Conservation (phyloP, 2,113 vertebrate species). For the Erpornis zantholeuca region DNA sequence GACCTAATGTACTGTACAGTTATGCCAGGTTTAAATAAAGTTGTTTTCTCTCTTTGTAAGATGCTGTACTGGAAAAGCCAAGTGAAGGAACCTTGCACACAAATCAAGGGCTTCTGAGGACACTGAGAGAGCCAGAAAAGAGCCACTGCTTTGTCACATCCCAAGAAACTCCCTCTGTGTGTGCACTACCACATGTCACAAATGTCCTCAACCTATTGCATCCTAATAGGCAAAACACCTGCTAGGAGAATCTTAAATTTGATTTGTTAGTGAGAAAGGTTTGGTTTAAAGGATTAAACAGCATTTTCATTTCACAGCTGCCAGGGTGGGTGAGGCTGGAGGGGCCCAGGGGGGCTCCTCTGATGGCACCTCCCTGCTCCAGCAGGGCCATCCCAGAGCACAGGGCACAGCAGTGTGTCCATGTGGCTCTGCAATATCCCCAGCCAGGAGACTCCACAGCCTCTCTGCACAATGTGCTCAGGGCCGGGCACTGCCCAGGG, state of each 20-base stretch:
- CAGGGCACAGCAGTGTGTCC: background rate
- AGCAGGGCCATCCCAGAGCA: background rate
- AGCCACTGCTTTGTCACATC: background rate
- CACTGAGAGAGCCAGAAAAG: background rate
- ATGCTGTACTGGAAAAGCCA: background rate
- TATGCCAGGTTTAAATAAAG: slow-evolving; percentile 53
- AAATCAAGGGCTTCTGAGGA: slow-evolving; percentile 44
- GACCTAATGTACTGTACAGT: background rate
- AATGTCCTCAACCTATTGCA: background rate
- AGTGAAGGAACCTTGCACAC: slow-evolving; percentile 6
- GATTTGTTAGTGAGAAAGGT: background rate
- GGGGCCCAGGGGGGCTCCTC: background rate
- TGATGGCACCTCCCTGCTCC: background rate
- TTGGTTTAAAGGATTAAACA: background rate
- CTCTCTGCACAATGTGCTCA: no score
- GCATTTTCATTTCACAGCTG: background rate
- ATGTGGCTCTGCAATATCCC: background rate
- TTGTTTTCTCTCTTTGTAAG: background rate
- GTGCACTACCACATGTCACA: background rate
- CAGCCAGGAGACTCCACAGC: no score
- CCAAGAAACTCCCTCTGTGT: background rate
- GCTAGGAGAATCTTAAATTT: background rate
- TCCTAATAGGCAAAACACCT: background rate
- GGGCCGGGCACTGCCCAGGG: no score
- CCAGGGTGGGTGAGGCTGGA: accelerated